Evolutionary conservation across 1,140 invertebrate species (phyloP).

Genomic region (Monomorium pharaonis): DNA sequence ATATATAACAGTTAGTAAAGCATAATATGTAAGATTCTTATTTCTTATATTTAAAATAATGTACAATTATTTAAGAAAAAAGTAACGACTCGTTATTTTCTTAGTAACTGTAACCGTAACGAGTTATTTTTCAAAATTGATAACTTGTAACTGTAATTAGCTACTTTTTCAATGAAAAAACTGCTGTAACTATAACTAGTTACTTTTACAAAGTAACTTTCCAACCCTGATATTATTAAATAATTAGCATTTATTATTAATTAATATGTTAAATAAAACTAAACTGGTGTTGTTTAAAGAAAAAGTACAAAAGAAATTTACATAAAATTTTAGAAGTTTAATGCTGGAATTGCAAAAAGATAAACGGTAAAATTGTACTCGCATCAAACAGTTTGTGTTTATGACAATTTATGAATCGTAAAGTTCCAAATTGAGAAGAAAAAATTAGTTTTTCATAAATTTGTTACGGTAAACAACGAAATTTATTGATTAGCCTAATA

Average conservation of each 20-base stretch:
- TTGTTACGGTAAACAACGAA: not conserved
- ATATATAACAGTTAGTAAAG: too few species aligned
- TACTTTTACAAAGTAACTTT: too few species aligned
- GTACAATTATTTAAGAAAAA: too few species aligned
- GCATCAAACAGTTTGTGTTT: not conserved
- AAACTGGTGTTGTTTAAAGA: not conserved
- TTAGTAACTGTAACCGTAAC: too few species aligned
- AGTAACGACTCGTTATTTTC: too few species aligned
- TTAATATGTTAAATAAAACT: not conserved
- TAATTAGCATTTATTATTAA: not conserved
- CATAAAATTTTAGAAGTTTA: not conserved
- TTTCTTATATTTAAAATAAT: too few species aligned
- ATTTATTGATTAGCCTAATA: not conserved
- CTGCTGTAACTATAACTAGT: too few species aligned
- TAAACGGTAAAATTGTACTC: not conserved
- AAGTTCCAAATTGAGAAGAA: not conserved
- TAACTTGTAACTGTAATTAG: too few species aligned
- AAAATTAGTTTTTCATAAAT: not conserved
- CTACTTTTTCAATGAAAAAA: too few species aligned
- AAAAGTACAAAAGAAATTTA: constrained; percentile 10
- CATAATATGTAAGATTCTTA: too few species aligned
- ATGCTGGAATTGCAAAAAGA: not conserved
- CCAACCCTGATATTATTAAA: too few species aligned
- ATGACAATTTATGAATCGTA: not conserved
- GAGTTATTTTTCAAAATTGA: too few species aligned